Percentiles rank a stretch among this genome's conserved stretches.
phyloP scores from a whole-genome alignment of 2,797 vertebrate species.

The Enteromius fasciolatus region DNA sequence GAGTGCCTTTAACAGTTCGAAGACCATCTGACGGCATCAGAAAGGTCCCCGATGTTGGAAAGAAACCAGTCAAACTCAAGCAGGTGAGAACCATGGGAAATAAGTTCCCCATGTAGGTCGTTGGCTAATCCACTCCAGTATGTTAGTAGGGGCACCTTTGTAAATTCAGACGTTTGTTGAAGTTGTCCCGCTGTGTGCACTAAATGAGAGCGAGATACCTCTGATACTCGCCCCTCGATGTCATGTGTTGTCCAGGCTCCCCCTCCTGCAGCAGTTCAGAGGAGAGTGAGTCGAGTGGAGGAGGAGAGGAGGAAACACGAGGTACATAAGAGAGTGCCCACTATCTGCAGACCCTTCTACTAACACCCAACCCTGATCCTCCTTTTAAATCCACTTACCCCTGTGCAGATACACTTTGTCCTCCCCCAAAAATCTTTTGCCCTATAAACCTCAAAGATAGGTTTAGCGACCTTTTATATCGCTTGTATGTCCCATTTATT shows the following conservation, averaged over 20 bases:
- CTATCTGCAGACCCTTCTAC: slow-evolving; percentile 51
- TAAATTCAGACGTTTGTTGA: slow-evolving; percentile 35
- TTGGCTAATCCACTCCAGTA: slow-evolving; percentile 1
- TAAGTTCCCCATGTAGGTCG: neutral
- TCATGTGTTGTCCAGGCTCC: slow-evolving; percentile 87
- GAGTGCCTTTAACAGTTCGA: slow-evolving; percentile 91
- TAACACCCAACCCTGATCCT: slow-evolving; percentile 46
- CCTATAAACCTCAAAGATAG: neutral
- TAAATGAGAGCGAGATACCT: slow-evolving; percentile 58
- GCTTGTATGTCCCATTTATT: neutral
- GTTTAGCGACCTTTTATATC: neutral
- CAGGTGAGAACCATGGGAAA: slow-evolving; percentile 74
- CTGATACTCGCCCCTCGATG: slow-evolving; percentile 80
- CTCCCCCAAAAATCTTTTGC: neutral
- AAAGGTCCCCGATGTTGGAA: slow-evolving; percentile 75
- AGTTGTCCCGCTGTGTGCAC: slow-evolving; percentile 31
- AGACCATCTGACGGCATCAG: slow-evolving; percentile 77
- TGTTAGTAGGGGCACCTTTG: neutral
- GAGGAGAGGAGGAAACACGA: slow-evolving; percentile 89
- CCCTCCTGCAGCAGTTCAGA: slow-evolving; percentile 79
- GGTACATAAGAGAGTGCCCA: slow-evolving; percentile 79
- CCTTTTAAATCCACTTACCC: slow-evolving; percentile 53
- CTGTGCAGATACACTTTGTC: neutral
- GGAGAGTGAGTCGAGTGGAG: slow-evolving; percentile 86
- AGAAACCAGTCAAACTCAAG: slow-evolving; percentile 83